Evolutionary conservation across 2,888 invertebrate species (phyloP).

Genomic region (Cetonia aurata): DNA sequence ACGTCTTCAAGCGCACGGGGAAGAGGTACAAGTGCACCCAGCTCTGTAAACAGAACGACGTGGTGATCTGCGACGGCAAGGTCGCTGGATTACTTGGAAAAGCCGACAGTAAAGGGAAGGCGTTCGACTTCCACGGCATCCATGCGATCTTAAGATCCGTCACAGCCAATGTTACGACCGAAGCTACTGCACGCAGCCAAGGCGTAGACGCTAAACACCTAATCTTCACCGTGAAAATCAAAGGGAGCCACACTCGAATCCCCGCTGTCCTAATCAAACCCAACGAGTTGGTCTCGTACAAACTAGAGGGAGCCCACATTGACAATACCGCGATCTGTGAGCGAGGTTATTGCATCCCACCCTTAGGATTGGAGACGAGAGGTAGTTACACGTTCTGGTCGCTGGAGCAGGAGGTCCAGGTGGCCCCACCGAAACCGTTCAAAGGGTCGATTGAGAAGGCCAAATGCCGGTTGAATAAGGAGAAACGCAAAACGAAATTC

Average conservation of each 20-base stretch:
- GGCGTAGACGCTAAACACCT: background rate
- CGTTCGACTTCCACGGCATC: slow-evolving; percentile 11
- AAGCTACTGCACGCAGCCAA: background rate
- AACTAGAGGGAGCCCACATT: background rate
- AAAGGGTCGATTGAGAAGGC: too few species aligned
- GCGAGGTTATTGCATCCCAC: background rate
- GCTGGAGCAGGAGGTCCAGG: background rate
- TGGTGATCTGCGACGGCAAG: background rate
- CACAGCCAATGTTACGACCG: background rate
- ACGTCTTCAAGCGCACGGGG: too few species aligned
- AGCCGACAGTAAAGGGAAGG: too few species aligned
- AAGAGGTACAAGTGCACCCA: too few species aligned
- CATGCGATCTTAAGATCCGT: background rate
- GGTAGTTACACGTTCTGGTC: background rate
- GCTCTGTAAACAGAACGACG: background rate
- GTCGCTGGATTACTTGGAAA: background rate
- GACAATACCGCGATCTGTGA: background rate
- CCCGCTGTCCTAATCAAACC: slow-evolving; percentile 4
- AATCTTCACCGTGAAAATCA: background rate
- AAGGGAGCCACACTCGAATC: too few species aligned
- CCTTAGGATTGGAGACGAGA: background rate
- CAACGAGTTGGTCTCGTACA: background rate
- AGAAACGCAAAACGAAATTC: background rate
- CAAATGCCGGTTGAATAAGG: background rate
- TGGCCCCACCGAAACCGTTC: too few species aligned